Percentiles rank a stretch among this genome's conserved stretches.
Conservation (phyloP, 2,888 invertebrate genomes). For the Harpalus rufipes region DNA sequence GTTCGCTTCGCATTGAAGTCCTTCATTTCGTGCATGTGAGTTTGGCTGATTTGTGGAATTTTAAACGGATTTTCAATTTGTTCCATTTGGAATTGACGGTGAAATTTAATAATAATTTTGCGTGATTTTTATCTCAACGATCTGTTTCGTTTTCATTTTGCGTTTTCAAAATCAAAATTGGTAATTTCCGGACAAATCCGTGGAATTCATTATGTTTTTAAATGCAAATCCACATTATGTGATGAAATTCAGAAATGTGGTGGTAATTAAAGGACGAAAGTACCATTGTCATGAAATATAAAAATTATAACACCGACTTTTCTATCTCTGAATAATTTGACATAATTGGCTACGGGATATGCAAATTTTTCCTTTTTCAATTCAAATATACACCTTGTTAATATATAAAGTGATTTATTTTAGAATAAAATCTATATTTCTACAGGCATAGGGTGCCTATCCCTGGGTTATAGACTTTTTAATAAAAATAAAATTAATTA, state of each 20-base stretch:
- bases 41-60: constrained; percentile 9
- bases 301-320: neutral
- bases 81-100: constrained; percentile 21
- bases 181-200: constrained; percentile 27
- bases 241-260: constrained; percentile 12
- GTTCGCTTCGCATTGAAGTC: neutral
- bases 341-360: neutral
- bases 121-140: constrained; percentile 39
- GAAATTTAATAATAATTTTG: constrained; percentile 44
- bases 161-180: constrained; percentile 34
- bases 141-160: constrained; percentile 33
- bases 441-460: too few relatives aligned
- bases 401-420: neutral
- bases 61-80: constrained; percentile 42
- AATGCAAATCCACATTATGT: constrained; percentile 32
- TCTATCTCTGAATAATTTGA: neutral
- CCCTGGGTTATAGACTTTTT: too few relatives aligned
- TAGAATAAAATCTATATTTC: too few relatives aligned
- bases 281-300: neutral
- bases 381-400: neutral
- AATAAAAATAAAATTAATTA: too few relatives aligned
- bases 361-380: neutral
- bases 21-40: neutral
- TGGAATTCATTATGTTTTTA: constrained; percentile 33
- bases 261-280: neutral